Evolutionary conservation across 2,888 invertebrate genomes (phyloP), one percentile per base, ranked within the genome.

Genomic region (Microplitis deprimator): DNA sequence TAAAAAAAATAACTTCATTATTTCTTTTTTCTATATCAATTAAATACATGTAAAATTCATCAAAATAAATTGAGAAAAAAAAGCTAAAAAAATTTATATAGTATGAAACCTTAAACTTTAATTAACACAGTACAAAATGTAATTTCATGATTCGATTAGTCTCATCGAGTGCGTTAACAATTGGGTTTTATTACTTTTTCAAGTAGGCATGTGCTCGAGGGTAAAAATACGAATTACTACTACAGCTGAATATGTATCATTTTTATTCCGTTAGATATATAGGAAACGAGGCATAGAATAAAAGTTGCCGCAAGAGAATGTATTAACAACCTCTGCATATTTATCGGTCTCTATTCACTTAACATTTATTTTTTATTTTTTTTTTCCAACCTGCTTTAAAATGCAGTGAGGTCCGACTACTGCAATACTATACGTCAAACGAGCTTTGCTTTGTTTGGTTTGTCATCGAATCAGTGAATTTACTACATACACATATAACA

Each of bases 251-350:
- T 41, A 68, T 68, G 16, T 68, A 40, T 39, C 16, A 68, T 68
- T 38, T 16, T 40, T 16, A 39, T 40, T 6, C 5, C 29, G 16
- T n/a, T 39, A 68, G 8, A 20, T 73, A 39, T 29, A 20, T 59
- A 73, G 73, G 10, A 62, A 69, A 75, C 60, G 38, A 20, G 60
- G 40, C 20, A 74, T 68, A 62, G n/a, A 40, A 60, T 68, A 41
- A 17, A 50, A 67, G 29, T 50, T 41, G 40, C 61, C 61, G 29
- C 61, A 59, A n/a, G 60, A 60, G 61, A 68, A 69, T 59, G 60
- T 41, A 76, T 76, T 72, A 76, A 74, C 62, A 64, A 70, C 77
- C 69, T 20, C 70, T 77, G 73, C 73, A 77, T 77, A 77, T 77
- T 77, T 77, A 77, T 77, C 70, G 70, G 64, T 77, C 39, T 68